Base-by-base conservation (phyloP, 2,888 invertebrate genomes). In the Byasa hedistus region DNA sequence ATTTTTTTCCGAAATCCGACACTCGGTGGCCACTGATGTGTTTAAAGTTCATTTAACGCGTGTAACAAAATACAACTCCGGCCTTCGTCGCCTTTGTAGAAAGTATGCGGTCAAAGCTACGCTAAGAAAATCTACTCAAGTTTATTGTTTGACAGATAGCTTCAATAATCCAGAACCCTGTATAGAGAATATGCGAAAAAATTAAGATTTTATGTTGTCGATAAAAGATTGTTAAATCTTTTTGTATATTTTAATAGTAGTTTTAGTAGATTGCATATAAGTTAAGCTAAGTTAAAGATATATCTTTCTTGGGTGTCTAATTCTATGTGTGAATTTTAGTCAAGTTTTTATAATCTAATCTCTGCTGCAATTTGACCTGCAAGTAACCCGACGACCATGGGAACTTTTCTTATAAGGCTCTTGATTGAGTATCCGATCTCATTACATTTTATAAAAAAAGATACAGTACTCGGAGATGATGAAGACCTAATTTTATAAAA, bases 11-110 rank as follows among this genome's bases (percentile, higher is more conserved):
- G 65, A 24, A 61, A 65, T 65, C 36, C 56, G 24, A 65, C 23
- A 61, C 61, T 32, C 32, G 1, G 7, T 52, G 51, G 23, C 56
- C 61, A 52, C 57, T 57, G 51, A 65, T 61, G 56, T 65, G 60
- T 58, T 69, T 66, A 61, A 68, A 69, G 69, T 66, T 69, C 69
- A 57, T 61, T 69, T 64, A 65, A 66, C 69, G 59, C 69, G 62
- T 59, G 69, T 69, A 69, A 69, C 61, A 56, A 61, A 64, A 69
- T 68, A 69, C 66, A 19, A 63, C 39, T 44, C 17, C 39, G 56
- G 23, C 57, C 65, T 39, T 65, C 65, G 57, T 57, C 52, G 57
- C 65, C 60, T 61, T n/a, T 22, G 54, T 62, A 57, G 56, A 65
- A 61, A 61, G 65, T 61, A 52, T 65, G 60, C 44, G 56, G 60